Percentiles rank a stretch among this genome's conserved stretches.
These are phyloP conservation scores for Dipodomys stephensi DNA, from an alignment of 2,113 vertebrate genomes.

Conservation along the genomic window DNA sequence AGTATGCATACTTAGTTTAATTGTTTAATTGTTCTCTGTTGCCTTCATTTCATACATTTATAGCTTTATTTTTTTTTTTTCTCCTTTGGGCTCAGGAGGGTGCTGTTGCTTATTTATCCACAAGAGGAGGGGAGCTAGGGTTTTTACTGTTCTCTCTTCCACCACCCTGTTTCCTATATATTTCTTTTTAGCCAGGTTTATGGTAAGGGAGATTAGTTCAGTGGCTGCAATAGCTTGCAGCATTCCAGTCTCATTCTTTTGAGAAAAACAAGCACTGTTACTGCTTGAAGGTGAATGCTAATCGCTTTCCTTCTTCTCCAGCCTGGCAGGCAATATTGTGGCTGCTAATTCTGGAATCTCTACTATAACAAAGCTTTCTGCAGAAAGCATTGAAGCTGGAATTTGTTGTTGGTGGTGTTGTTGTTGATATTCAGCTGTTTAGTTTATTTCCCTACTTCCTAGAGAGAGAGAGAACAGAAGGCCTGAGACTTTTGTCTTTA, in stretches of 20 bases:
- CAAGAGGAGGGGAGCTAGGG: neutral
- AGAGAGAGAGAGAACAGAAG: neutral
- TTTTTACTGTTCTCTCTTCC: neutral
- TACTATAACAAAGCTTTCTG: constrained; percentile 48
- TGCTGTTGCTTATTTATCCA: constrained; percentile 73
- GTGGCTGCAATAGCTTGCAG: constrained; percentile 6
- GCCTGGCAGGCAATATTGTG: constrained; percentile 33
- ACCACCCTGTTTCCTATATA: neutral
- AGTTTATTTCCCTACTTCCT: neutral
- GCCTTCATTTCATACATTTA: neutral
- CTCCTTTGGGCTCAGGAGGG: constrained; percentile 72
- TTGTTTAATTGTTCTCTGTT: neutral
- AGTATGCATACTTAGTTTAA: neutral
- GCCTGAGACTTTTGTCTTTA: neutral
- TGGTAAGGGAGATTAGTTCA: constrained; percentile 39
- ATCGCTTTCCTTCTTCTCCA: constrained; percentile 38
- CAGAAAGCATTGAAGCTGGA: neutral
- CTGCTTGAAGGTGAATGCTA: constrained; percentile 54
- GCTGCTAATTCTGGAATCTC: constrained; percentile 32
- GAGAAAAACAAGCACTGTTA: constrained; percentile 33
- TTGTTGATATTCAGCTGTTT: neutral
- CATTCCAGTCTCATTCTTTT: constrained; percentile 26
- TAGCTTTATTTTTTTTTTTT: constrained; percentile 40
- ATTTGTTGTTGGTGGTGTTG: neutral
- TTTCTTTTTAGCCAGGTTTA: constrained; percentile 56